Conservation (phyloP, 2,888 invertebrate genomes). For the Pseudococcus longispinus region DNA sequence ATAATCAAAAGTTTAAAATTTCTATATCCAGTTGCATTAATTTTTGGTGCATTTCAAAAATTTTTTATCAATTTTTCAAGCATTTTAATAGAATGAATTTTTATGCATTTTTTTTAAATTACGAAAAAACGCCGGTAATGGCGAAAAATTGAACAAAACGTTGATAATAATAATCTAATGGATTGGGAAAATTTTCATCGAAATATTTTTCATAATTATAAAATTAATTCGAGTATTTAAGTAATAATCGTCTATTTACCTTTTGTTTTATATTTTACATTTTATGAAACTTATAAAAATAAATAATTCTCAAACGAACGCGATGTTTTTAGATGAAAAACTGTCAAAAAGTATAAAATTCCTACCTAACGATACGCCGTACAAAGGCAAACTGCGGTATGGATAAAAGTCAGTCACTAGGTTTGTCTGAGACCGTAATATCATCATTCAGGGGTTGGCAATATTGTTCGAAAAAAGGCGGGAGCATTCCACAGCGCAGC, state of each 20-base stretch:
- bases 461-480: slow-evolving; percentile 53
- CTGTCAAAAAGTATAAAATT: background rate
- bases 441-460: slow-evolving; percentile 53
- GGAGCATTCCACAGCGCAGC: slow-evolving; percentile 50
- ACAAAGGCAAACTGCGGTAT: slow-evolving; percentile 48
- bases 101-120: no score
- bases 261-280: slow-evolving; percentile 7
- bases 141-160: background rate
- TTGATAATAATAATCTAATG: background rate
- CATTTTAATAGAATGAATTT: no score
- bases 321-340: background rate
- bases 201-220: background rate
- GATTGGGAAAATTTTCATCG: background rate
- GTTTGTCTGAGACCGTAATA: slow-evolving; percentile 41
- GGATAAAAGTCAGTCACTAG: slow-evolving; percentile 53
- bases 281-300: background rate
- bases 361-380: slow-evolving; percentile 47
- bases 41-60: no score
- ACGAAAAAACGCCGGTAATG: no score
- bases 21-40: no score
- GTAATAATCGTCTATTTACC: background rate
- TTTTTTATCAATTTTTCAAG: no score
- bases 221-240: background rate
- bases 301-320: slow-evolving; percentile 4
- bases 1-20: no score